phyloP scores from a whole-genome alignment of 2,888 invertebrate species.

The Lumbricus terrestris region DNA sequence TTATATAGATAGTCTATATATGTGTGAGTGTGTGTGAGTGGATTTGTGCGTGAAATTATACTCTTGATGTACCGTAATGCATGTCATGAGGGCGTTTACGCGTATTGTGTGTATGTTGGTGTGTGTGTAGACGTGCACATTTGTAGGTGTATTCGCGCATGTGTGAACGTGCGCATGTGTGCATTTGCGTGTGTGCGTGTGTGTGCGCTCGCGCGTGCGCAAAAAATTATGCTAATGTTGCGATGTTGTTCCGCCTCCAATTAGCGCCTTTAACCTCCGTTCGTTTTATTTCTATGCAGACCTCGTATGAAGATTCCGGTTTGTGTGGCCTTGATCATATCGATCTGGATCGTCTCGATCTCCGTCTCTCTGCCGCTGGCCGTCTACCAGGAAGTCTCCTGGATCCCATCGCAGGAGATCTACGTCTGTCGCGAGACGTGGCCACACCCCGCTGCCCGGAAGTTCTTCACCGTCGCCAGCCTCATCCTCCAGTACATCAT shows the following conservation, averaged over 20 bases:
- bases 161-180: no score
- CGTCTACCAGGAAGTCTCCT: constrained; percentile 64
- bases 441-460: constrained; percentile 81
- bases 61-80: no score
- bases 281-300: constrained; percentile 49
- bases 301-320: constrained; percentile 86
- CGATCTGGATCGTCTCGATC: constrained; percentile 87
- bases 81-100: no score
- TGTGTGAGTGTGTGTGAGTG: no score
- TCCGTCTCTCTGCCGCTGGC: constrained; percentile 88
- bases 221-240: no score
- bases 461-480: constrained; percentile 80
- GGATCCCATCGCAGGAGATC: constrained; percentile 34
- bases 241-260: background rate
- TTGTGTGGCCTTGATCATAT: constrained; percentile 79
- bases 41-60: no score
- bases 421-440: constrained; percentile 69
- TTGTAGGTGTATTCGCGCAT: no score
- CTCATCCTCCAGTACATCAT: constrained; percentile 87
- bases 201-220: no score
- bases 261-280: background rate
- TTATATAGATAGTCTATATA: no score
- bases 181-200: no score
- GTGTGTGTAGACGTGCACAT: no score
- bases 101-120: no score